Conservation (phyloP, 2,113 vertebrate genomes). For the Trochalopteron elliotii region DNA sequence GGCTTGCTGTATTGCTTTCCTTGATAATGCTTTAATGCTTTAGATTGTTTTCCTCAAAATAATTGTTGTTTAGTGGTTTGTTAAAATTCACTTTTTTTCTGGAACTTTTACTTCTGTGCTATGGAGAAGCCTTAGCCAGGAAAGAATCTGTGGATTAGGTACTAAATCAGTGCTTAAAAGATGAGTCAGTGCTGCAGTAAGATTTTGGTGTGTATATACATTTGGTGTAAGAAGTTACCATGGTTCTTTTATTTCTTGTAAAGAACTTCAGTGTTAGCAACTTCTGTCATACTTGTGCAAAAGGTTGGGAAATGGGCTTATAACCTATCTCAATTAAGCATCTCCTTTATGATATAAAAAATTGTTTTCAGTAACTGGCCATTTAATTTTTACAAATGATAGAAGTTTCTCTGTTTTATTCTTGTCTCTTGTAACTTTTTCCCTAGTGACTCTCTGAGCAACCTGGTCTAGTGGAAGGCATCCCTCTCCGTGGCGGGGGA, state of each 20-base stretch:
- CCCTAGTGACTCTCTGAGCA: not conserved
- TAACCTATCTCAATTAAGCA: not conserved
- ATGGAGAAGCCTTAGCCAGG: not conserved
- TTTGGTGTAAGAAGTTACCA: not conserved
- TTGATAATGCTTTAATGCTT: not conserved
- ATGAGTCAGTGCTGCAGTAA: not conserved
- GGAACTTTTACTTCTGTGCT: not conserved
- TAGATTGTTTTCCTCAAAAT: not conserved
- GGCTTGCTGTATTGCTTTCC: not conserved
- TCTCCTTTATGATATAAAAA: not conserved
- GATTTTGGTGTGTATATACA: not conserved
- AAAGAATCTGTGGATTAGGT: not conserved
- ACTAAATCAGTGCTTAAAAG: not conserved
- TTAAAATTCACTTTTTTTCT: not conserved
- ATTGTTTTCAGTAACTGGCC: not conserved
- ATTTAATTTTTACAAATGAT: not conserved
- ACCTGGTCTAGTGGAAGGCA: not conserved
- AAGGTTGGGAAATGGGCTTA: not conserved
- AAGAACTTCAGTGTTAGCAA: not conserved
- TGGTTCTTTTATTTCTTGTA: not conserved
- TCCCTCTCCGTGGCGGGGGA: too few relatives aligned
- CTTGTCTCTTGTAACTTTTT: not conserved
- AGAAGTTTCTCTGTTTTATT: not conserved
- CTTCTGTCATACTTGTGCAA: not conserved
- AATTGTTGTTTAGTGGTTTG: not conserved